These are phyloP conservation scores for Brachyistius frenatus DNA, from an alignment of 2,113 vertebrate species.

Conservation along the genomic window DNA sequence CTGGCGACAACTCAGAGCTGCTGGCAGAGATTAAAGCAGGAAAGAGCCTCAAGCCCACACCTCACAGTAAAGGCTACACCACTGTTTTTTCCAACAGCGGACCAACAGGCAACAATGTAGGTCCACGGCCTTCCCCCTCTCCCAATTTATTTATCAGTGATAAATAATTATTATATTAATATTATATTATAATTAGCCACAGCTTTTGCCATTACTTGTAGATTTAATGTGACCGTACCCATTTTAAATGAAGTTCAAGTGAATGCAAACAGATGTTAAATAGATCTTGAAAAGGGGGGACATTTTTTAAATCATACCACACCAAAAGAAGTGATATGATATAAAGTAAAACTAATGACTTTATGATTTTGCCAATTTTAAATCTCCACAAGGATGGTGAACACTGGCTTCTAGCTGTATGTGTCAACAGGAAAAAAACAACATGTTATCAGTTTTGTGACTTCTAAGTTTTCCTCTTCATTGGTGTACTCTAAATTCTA, in stretches of 20 bases:
- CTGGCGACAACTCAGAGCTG: slow-evolving; percentile 96
- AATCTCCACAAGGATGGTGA: too few relatives aligned
- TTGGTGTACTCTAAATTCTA: neutral
- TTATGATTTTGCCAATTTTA: too few relatives aligned
- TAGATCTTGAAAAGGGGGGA: neutral
- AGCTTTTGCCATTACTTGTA: neutral
- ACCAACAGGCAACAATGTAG: slow-evolving; percentile 85
- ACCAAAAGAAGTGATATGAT: neutral
- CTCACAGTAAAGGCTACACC: slow-evolving; percentile 95
- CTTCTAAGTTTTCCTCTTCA: slow-evolving; percentile 6
- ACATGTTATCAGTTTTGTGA: neutral
- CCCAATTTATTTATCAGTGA: neutral
- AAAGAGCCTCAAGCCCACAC: slow-evolving; percentile 95
- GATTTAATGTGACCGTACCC: neutral
- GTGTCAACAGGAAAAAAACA: too few relatives aligned
- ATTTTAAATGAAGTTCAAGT: neutral
- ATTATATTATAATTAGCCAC: neutral
- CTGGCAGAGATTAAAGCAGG: slow-evolving; percentile 99
- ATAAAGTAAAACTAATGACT: neutral
- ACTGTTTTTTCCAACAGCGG: slow-evolving; percentile 92
- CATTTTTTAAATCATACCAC: neutral
- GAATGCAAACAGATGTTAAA: slow-evolving; percentile 2
- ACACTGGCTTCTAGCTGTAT: too few relatives aligned
- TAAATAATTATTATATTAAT: too few relatives aligned
- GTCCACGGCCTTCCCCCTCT: slow-evolving; percentile 47